Base-by-base conservation (phyloP, 1,140 invertebrate species). In the Calliopsis andreniformis region DNA sequence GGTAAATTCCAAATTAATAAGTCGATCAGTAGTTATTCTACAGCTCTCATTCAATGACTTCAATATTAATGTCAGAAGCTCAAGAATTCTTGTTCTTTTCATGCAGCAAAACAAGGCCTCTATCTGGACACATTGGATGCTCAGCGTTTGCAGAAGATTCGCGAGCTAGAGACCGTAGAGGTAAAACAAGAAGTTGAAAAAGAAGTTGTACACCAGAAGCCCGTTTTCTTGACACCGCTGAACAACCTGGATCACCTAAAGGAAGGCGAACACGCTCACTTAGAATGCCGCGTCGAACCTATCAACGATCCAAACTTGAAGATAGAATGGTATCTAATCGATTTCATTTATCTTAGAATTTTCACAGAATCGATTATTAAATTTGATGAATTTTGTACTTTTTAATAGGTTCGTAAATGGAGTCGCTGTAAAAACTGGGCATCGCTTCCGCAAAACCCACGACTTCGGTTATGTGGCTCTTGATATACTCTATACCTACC, bases 401-500 rank as follows among this genome's bases (percentile, higher is more conserved):
- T 67, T 42, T 42, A 66, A 55, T 0, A 91, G 90, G 90, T 92
- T 92, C 78, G 89, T 92, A 1, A 92, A 92, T 75, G 91, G 91
- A 49, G 87, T 92, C 32, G 86, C 90, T 16, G 87, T 92, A 32
- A 92, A 88, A 84, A 92, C 91, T 35, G 97, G 97, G n/a, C 96
- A 97, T 89, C 95, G 97, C 69, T 98, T 96, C 92, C 95, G 97
- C 88, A 98, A 97, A 30, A 97, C 96, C 25, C 97, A 99, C 91
- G 98, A 99, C 88, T 99, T 99, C 90, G 98, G 98, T 43, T 99
- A 98, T 89, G 98, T 99, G 42, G 96, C 97, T 58, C 93, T 99
- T 68, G 98, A 99, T 90, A 96, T 99, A 86, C 92, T 99, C 12
- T 98, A 98, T 90, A 95, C 96, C 2, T 99, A 98, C 89, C 94